A percentile compares a stretch with the other conserved stretches of the same genome.
Evolutionary conservation across 2,113 vertebrate species (phyloP).

Genomic region (Antigone vipio): DNA sequence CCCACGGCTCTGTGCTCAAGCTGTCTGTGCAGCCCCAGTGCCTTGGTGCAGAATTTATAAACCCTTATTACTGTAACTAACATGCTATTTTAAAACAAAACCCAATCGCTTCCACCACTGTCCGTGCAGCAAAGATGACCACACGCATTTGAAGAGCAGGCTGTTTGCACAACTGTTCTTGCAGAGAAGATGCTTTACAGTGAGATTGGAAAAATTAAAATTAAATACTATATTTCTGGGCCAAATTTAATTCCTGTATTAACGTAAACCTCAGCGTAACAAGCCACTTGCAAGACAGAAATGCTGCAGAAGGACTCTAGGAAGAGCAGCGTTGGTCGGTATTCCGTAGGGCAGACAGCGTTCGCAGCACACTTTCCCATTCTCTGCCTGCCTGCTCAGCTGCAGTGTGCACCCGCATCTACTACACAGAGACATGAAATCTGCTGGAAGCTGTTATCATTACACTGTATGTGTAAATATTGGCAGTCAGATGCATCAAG

Average conservation of each 20-base stretch:
- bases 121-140: not conserved
- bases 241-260: not conserved
- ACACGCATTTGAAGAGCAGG: accelerated
- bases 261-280: not conserved
- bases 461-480: not conserved
- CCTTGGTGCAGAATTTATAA: not conserved
- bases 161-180: not conserved
- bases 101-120: not conserved
- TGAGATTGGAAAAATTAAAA: not conserved
- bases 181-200: not conserved
- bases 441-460: not conserved
- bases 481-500: not conserved
- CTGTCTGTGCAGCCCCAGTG: not conserved
- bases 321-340: not conserved
- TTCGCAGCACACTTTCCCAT: not conserved
- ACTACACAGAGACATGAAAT: not conserved
- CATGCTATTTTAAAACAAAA: not conserved
- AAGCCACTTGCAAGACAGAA: not conserved
- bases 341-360: not conserved
- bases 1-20: not conserved
- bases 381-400: not conserved
- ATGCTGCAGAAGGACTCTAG: not conserved
- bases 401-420: not conserved
- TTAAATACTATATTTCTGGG: not conserved
- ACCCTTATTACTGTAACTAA: too few relatives aligned